These are phyloP conservation scores for Plecturocebus donacophilus DNA, from an alignment of 2,113 vertebrate genomes.

Conservation along the genomic window DNA sequence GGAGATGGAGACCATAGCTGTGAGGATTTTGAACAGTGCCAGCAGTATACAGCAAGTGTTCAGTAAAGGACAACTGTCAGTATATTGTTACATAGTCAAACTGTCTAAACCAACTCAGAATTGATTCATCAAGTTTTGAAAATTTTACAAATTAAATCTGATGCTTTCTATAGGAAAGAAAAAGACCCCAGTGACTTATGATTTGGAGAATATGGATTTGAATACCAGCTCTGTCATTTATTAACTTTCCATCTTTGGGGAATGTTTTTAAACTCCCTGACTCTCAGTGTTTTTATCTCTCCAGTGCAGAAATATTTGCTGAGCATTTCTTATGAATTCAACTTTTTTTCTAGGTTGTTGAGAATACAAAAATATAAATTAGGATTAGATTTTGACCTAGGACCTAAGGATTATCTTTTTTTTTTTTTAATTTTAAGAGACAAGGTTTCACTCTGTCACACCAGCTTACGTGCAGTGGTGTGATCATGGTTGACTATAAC, in stretches of 20 bases:
- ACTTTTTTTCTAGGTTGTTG: slow-evolving; percentile 3
- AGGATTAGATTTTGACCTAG: neutral
- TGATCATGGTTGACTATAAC: too few species aligned
- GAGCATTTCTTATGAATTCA: neutral
- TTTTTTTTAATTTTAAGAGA: too few species aligned
- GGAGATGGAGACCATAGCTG: neutral
- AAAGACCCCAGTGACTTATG: neutral
- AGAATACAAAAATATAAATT: slow-evolving; percentile 18
- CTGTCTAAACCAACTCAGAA: neutral
- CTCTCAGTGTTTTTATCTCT: slow-evolving; percentile 4
- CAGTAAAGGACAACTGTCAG: neutral
- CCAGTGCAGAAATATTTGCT: neutral
- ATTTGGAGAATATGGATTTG: slow-evolving; percentile 16
- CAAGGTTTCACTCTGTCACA: too few species aligned
- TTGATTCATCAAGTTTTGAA: slow-evolving; percentile 3
- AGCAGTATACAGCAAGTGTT: neutral
- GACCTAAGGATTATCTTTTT: too few species aligned
- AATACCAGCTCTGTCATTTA: neutral
- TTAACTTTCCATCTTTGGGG: neutral
- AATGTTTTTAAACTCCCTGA: neutral
- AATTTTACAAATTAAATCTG: slow-evolving; percentile 22
- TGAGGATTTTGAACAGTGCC: neutral
- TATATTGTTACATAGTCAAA: neutral
- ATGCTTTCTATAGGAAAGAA: neutral
- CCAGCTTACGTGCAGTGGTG: too few species aligned